Percentiles rank a stretch among this genome's conserved stretches.
phyloP scores from a whole-genome alignment of 92 coral and sea anemone species.

The Epizoanthus ramosus region DNA sequence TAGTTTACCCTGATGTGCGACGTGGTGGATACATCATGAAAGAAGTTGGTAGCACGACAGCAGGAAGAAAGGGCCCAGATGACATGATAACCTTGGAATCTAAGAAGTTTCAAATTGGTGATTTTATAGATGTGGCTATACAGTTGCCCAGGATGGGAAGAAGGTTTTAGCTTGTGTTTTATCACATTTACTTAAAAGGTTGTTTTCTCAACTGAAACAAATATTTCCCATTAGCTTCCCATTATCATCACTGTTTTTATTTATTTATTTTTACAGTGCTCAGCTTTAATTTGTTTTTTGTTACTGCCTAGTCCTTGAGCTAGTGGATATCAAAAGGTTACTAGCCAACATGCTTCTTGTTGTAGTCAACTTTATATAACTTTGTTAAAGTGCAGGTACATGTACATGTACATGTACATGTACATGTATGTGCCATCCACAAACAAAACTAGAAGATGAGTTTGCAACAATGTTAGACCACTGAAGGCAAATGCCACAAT shows the following conservation, averaged over 20 bases:
- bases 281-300: too few species aligned
- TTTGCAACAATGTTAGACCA: conserved; percentile 5
- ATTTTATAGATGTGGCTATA: conserved; percentile 95
- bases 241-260: too few species aligned
- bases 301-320: too few species aligned
- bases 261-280: too few species aligned
- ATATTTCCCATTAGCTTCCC: too few species aligned
- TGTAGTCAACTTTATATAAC: too few species aligned
- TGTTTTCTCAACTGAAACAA: too few species aligned
- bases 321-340: too few species aligned
- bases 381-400: too few species aligned
- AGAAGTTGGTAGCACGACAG: conserved; percentile 88
- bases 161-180: conserved; percentile 20
- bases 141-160: conserved; percentile 81
- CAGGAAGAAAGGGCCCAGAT: conserved; percentile 88
- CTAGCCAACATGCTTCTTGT: too few species aligned
- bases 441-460: not conserved
- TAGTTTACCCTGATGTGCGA: conserved; percentile 94
- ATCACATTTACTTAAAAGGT: not conserved
- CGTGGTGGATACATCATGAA: conserved; percentile 94
- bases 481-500: not conserved
- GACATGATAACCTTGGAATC: conserved; percentile 86
- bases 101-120: conserved; percentile 98
- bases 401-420: too few species aligned
- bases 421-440: too few species aligned